Evolutionary conservation across 2,797 vertebrate genomes (phyloP), one percentile per base, ranked within the genome.

Genomic region (Tragelaphus oryx): DNA sequence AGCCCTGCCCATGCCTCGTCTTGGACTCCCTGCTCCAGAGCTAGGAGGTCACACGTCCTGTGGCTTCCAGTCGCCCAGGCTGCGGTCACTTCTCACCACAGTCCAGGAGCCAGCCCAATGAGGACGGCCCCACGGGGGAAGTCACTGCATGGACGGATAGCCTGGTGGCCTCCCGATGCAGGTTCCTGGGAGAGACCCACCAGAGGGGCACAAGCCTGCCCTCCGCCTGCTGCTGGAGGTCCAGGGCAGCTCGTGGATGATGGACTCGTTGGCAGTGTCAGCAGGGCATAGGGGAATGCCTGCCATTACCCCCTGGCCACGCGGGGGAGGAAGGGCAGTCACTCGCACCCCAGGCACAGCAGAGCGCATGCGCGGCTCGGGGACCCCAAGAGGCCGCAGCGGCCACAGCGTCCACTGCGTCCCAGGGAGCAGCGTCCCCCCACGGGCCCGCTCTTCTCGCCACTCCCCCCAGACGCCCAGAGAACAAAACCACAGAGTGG

Each of bases 81-180:
- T 6, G 30, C 0, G 0, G 87, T 12, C 10, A 2, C 8, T 4
- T 28, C 22, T 59, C 44, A 13, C n/a, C 24, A 37, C 10, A 2
- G 74, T 33, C 44, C n/a, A 0, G 44, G 55, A 28, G 11, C 22
- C 0, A 2, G 13, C 3, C 8, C 20, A 2, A 11, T 16, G 2
- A 16, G 48, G n/a, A 20, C 2, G n/a, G 9, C 46, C 28, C 30
- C 44, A 24, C 1, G 0, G 4, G 6, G 24, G 16, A 8, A 8
- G 16, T 37, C 7, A 2, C 14, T 1, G 11, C 6, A 4, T 10
- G 5, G 22, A 10, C 0, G 13, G 52, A 16, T 0, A 52, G 62
- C 17, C 28, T 0, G 2, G 68, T 0, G 9, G 71, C 54, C 48
- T 28, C 24, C 68, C 0, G 4, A 24, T 0, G 2, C 0, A 2